These are phyloP conservation scores for Okamejei kenojei DNA, from an alignment of 2,797 vertebrate species.

Conservation along the genomic window DNA sequence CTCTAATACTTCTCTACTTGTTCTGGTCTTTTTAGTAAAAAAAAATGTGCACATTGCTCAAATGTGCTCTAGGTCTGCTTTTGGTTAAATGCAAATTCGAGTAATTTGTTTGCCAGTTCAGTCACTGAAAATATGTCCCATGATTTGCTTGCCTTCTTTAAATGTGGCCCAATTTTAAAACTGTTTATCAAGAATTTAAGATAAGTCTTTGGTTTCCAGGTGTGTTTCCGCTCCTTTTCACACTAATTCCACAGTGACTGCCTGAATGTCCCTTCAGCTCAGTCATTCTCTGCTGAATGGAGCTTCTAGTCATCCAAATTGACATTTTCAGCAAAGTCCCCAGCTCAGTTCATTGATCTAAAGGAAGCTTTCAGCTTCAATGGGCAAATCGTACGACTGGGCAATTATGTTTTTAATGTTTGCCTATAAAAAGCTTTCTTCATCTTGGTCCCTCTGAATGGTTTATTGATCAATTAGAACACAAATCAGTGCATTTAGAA, in stretches of 20 bases:
- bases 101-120: neutral
- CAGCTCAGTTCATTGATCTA: conserved; percentile 28
- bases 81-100: neutral
- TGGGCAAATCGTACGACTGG: neutral
- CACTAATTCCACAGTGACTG: neutral
- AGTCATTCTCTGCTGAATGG: neutral
- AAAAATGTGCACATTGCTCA: neutral
- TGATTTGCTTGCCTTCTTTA: neutral
- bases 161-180: neutral
- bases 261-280: neutral
- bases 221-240: neutral
- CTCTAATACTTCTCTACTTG: neutral
- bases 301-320: neutral
- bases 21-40: neutral
- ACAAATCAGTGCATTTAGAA: neutral
- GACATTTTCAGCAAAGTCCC: conserved; percentile 11
- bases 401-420: neutral
- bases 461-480: conserved; percentile 13
- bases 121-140: neutral
- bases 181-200: neutral
- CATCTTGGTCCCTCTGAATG: neutral
- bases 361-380: conserved; percentile 13
- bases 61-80: neutral
- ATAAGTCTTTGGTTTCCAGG: neutral
- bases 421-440: neutral